Conservation (phyloP, 2,888 invertebrate genomes). For the Eledona agricola region DNA sequence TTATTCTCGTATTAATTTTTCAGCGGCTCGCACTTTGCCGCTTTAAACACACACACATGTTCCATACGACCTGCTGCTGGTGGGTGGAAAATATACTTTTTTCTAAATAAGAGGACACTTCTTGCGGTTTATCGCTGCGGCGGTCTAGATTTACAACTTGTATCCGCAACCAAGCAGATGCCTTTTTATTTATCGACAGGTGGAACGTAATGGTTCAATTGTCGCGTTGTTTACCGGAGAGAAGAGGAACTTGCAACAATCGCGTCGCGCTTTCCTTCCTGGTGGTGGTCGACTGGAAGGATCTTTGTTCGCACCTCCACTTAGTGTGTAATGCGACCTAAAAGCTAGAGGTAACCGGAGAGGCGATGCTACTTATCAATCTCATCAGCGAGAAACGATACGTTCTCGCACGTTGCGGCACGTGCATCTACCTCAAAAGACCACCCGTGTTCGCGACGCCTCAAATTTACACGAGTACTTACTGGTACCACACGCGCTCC, state of each 20-base stretch:
- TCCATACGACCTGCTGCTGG: constrained; percentile 30
- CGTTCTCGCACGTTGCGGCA: constrained; percentile 32
- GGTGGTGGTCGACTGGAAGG: no score
- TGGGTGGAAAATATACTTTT: no score
- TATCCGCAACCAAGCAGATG: constrained; percentile 34
- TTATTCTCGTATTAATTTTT: constrained; percentile 44
- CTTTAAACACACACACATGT: constrained; percentile 18
- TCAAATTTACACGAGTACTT: no score
- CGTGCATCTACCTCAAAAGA: constrained; percentile 8
- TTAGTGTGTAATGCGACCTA: no score
- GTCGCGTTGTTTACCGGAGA: constrained; percentile 47
- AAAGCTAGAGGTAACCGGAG: constrained; percentile 6
- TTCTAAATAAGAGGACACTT: no score
- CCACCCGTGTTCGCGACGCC: no score
- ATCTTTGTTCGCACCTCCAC: no score
- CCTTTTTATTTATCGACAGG: constrained; percentile 38
- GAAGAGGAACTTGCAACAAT: constrained; percentile 17
- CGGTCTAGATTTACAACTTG: constrained; percentile 13
- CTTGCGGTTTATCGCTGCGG: constrained; percentile 14
- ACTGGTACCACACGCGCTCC: no score
- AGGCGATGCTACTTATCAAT: constrained; percentile 39
- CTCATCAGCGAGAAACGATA: constrained; percentile 44
- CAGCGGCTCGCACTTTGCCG: constrained; percentile 24
- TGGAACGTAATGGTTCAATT: constrained; percentile 49
- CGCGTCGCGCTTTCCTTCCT: constrained; percentile 5